Evolutionary conservation across 2,888 invertebrate species (phyloP).

Genomic region (Drosophila nr. perissopoda): DNA sequence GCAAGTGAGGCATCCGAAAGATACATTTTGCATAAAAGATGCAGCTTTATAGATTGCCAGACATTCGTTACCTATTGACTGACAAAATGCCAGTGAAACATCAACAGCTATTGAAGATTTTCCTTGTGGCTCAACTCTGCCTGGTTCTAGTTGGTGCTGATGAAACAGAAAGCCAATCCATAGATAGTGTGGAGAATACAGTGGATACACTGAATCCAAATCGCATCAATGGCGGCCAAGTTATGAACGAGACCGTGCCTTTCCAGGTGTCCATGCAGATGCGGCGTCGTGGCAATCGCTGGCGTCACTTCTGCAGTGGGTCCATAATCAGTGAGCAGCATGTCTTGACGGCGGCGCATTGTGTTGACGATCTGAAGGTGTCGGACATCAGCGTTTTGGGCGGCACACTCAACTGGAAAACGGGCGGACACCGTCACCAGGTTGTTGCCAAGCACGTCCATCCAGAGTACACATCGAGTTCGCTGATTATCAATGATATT

Average conservation of each 20-base stretch:
- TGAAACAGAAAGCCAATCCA: neutral
- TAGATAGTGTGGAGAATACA: neutral
- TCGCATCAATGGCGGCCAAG: constrained; percentile 79
- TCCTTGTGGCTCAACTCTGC: constrained; percentile 3
- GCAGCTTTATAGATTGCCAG: neutral
- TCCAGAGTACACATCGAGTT: constrained; percentile 71
- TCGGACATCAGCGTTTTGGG: constrained; percentile 71
- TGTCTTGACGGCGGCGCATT: constrained; percentile 84
- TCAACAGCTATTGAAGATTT: constrained; percentile 4
- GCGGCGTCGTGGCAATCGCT: constrained; percentile 63
- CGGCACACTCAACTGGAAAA: constrained; percentile 73
- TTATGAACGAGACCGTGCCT: constrained; percentile 74
- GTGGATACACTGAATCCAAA: neutral
- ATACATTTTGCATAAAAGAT: constrained; percentile 32
- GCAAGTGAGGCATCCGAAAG: constrained; percentile 3
- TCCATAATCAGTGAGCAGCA: constrained; percentile 80
- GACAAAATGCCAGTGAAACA: constrained; percentile 28
- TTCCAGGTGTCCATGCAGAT: constrained; percentile 83
- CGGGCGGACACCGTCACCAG: constrained; percentile 76
- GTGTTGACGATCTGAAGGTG: constrained; percentile 68
- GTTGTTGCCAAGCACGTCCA: constrained; percentile 73
- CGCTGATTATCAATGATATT: constrained; percentile 79
- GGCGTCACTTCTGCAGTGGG: constrained; percentile 83
- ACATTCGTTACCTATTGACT: constrained; percentile 9
- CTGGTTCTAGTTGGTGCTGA: neutral